phyloP scores from a whole-genome alignment of 2,888 invertebrate species.

The Apodemia duryi region DNA sequence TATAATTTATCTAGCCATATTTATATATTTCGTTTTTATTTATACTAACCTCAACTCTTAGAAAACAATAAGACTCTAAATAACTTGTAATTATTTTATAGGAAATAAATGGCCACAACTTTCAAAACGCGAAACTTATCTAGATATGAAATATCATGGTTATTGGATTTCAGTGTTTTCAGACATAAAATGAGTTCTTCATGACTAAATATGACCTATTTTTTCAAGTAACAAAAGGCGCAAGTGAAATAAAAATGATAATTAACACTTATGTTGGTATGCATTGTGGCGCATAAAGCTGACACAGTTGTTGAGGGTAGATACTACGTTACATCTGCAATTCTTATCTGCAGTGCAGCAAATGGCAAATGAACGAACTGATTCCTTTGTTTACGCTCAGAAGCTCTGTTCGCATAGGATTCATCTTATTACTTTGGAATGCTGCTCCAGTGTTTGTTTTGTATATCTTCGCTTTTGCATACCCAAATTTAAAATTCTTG shows the following conservation, averaged over 20 bases:
- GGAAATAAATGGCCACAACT: background rate
- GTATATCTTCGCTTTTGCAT: background rate
- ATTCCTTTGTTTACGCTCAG: constrained; percentile 37
- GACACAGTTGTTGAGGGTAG: constrained; percentile 25
- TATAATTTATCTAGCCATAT: too few species aligned
- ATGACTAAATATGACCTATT: constrained; percentile 8
- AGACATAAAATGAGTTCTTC: constrained; percentile 1
- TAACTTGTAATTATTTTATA: background rate
- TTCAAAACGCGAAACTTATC: background rate
- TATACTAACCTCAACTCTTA: too few species aligned
- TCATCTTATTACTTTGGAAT: constrained; percentile 13
- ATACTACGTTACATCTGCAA: constrained; percentile 31
- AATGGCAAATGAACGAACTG: constrained; percentile 31
- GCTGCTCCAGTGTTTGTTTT: background rate
- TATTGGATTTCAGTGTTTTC: background rate
- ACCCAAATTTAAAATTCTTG: background rate
- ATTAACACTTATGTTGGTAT: constrained; percentile 19
- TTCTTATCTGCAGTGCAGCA: constrained; percentile 41
- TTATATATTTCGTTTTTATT: too few species aligned
- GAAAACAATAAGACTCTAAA: too few species aligned
- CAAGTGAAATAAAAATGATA: constrained; percentile 21
- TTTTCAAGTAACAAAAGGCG: constrained; percentile 3
- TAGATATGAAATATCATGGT: background rate
- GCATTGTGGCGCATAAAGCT: constrained; percentile 25
- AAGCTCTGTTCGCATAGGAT: constrained; percentile 7